phyloP scores from a whole-genome alignment of 1,140 invertebrate species.

The Holotrichia oblita region DNA sequence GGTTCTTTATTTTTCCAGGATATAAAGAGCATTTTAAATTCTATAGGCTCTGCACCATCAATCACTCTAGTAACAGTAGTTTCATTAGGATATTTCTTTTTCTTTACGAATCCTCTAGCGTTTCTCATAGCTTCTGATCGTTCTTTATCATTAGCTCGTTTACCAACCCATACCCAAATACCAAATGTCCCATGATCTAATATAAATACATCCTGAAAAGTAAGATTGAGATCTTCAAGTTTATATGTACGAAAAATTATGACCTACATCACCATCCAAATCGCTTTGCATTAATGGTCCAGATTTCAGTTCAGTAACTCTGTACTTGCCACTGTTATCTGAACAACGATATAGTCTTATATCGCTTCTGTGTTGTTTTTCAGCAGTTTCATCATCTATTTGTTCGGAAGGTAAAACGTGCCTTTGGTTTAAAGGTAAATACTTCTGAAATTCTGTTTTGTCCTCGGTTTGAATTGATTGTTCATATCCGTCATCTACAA shows the following conservation, averaged over 20 bases:
- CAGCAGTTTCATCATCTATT: constrained; percentile 55
- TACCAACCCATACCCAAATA: constrained; percentile 94
- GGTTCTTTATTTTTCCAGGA: constrained; percentile 72
- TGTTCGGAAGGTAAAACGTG: constrained; percentile 67
- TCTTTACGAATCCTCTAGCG: constrained; percentile 87
- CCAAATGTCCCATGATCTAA: constrained; percentile 87
- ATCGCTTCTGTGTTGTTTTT: constrained; percentile 57
- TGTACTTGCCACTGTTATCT: constrained; percentile 82
- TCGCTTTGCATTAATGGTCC: constrained; percentile 84
- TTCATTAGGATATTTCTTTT: constrained; percentile 80
- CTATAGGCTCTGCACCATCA: constrained; percentile 83
- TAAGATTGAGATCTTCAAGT: not conserved
- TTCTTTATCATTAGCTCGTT: constrained; percentile 73
- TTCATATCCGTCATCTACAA: constrained; percentile 89
- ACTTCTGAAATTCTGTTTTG: constrained; percentile 72
- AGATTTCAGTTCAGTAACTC: constrained; percentile 87
- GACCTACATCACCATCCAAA: constrained; percentile 75
- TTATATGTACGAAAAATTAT: constrained; percentile 39
- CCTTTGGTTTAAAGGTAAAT: constrained; percentile 73
- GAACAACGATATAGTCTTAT: constrained; percentile 76
- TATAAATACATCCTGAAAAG: constrained; percentile 80
- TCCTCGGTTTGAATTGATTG: constrained; percentile 73
- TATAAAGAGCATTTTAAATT: constrained; percentile 86
- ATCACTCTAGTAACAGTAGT: constrained; percentile 82
- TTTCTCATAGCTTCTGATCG: constrained; percentile 83